Base-by-base conservation (phyloP, 64 coral and sea anemone species). In the Actinia equina region DNA sequence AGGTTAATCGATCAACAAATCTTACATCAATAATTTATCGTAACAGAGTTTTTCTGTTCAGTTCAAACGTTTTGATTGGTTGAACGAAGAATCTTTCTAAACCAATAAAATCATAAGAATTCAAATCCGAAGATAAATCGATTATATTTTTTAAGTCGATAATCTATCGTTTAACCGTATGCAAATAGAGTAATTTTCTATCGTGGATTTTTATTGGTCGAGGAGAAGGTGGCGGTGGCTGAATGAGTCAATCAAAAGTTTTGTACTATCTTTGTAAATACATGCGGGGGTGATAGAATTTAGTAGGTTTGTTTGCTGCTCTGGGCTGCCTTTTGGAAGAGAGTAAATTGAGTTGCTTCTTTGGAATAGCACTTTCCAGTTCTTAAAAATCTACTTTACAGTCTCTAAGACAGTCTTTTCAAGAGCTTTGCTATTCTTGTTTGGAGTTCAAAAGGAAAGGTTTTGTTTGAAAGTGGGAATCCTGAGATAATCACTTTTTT, bases 271-370 rank as follows among this genome's bases (percentile, higher is more conserved):
- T 44, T 49, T 81, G 78, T 44, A 18, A 63, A 85, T 59, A 59
- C 83, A 85, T 85, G 83, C 83, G 83, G 83, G 83, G 83, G 83
- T 59, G 83, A 42, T 59, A 59, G 80, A 56, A 57, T 82, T 82
- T 60, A 85, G 83, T 59, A 6, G 54, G 83, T 59, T 85, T 59
- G 83, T 85, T 85, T 57, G 52, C 59, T 85, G 83, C 83, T 85
- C 3, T 57, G 83, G 83, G 53, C 59, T 85, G 83, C 59, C 59
- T 63, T 85, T 59, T 57, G 83, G 83, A 82, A 85, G 83, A 52
- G 78, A 81, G 43, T 49, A 14, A 49, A 49, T 81, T 52, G 78
- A 49, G 43, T 49, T 49, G 44, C 78, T 44, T 81, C 41, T 81
- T 22, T 81, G 78, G 44, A 16, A 81, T 52, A 81, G 44, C 78